These are phyloP conservation scores for Epistrophe eligans DNA, from an alignment of 2,888 invertebrate species.

Conservation along the genomic window DNA sequence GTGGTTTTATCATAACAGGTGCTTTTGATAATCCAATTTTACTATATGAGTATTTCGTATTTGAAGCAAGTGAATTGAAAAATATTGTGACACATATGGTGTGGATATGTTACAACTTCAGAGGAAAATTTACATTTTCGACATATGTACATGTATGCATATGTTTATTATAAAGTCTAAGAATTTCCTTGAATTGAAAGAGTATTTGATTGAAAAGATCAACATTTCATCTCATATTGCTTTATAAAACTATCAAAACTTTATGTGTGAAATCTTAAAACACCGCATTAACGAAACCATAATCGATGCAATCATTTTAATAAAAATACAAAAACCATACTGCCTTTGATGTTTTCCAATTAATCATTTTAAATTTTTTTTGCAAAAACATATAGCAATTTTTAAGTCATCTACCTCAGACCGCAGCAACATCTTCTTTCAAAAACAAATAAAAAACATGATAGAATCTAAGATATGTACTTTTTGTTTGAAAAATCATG, in stretches of 20 bases:
- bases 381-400: slow-evolving; percentile 19
- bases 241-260: slow-evolving; percentile 18
- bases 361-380: slow-evolving; percentile 4
- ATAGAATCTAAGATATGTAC: slow-evolving; percentile 21
- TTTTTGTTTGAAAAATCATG: slow-evolving; percentile 63
- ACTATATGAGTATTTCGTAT: neutral
- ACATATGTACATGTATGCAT: neutral
- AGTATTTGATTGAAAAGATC: neutral
- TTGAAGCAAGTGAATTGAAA: neutral
- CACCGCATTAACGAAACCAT: neutral
- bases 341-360: slow-evolving; percentile 54
- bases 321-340: slow-evolving; percentile 7
- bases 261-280: neutral
- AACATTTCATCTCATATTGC: neutral
- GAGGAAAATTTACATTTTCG: neutral
- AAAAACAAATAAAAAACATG: slow-evolving; percentile 38
- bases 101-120: neutral
- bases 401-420: slow-evolving; percentile 14
- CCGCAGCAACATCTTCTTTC: neutral
- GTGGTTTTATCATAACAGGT: slow-evolving; percentile 9
- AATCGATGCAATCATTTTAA: slow-evolving; percentile 12
- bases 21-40: slow-evolving; percentile 5
- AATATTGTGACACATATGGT: neutral
- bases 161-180: neutral
- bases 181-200: neutral